phyloP scores from a whole-genome alignment of 2,797 vertebrate species.

The Trachops cirrhosus region DNA sequence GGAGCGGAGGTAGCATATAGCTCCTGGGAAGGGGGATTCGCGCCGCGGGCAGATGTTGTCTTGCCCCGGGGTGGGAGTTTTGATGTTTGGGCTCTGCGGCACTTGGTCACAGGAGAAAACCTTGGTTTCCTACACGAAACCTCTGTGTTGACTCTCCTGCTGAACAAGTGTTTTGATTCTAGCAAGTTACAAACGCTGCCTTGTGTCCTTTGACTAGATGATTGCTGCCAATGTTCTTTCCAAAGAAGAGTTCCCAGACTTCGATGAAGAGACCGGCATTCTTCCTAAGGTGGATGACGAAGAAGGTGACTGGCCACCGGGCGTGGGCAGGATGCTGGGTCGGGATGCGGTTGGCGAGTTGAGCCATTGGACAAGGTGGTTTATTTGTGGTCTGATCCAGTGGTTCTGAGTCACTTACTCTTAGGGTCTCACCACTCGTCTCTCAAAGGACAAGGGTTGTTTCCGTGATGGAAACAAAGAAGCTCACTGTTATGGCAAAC shows the following conservation, averaged over 20 bases:
- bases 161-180: neutral
- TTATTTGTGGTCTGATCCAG: neutral
- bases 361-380: neutral
- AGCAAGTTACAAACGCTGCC: neutral
- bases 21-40: neutral
- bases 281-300: constrained; percentile 99
- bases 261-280: constrained; percentile 98
- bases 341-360: neutral
- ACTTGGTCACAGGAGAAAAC: neutral
- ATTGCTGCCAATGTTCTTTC: constrained; percentile 98
- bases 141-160: neutral
- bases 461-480: neutral
- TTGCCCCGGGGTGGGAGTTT: neutral
- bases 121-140: neutral
- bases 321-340: neutral
- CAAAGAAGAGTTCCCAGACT: constrained; percentile 99
- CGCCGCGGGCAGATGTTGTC: neutral
- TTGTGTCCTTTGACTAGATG: constrained; percentile 87
- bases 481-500: neutral
- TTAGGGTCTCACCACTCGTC: neutral
- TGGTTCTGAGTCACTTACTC: neutral
- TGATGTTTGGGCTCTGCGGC: neutral
- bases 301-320: constrained; percentile 87
- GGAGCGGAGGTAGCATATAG: neutral
- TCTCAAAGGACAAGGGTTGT: neutral